phyloP scores from a whole-genome alignment of 2,113 vertebrate species.

The Antigone vipio region DNA sequence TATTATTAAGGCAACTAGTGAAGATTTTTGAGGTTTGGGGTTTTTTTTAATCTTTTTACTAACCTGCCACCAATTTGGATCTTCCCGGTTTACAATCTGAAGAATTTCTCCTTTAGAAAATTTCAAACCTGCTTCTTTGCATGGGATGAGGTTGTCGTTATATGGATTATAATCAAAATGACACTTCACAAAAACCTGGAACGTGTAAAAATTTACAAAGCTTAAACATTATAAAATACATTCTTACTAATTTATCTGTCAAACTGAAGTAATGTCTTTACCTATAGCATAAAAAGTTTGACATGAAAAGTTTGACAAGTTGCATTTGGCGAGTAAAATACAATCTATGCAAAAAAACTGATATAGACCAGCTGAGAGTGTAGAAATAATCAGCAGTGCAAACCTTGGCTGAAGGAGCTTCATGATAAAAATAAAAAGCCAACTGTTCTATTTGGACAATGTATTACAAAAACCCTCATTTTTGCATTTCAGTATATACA shows the following conservation, averaged over 20 bases:
- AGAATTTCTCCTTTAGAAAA: constrained; percentile 96
- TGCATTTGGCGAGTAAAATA: constrained; percentile 5
- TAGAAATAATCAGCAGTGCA: not conserved
- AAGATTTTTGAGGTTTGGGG: not conserved
- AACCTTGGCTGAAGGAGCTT: not conserved
- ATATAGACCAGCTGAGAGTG: not conserved
- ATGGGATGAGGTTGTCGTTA: constrained; percentile 95
- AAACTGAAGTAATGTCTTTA: constrained; percentile 20
- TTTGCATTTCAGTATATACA: not conserved
- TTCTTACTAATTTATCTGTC: not conserved
- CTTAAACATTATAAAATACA: not conserved
- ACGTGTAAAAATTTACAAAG: constrained; percentile 51
- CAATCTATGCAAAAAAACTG: not conserved
- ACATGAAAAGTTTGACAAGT: not conserved
- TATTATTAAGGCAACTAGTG: not conserved
- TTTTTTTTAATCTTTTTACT: constrained; percentile 31
- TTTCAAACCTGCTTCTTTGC: constrained; percentile 94
- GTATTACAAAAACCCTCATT: not conserved
- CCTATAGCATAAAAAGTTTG: not conserved
- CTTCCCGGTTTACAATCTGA: constrained; percentile 96
- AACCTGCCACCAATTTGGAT: constrained; percentile 99
- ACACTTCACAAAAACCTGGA: constrained; percentile 93
- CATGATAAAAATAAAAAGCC: not conserved
- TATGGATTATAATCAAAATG: constrained; percentile 97
- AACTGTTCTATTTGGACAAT: not conserved